Conservation (phyloP, 2,797 vertebrate species). For the Champsocephalus esox region DNA sequence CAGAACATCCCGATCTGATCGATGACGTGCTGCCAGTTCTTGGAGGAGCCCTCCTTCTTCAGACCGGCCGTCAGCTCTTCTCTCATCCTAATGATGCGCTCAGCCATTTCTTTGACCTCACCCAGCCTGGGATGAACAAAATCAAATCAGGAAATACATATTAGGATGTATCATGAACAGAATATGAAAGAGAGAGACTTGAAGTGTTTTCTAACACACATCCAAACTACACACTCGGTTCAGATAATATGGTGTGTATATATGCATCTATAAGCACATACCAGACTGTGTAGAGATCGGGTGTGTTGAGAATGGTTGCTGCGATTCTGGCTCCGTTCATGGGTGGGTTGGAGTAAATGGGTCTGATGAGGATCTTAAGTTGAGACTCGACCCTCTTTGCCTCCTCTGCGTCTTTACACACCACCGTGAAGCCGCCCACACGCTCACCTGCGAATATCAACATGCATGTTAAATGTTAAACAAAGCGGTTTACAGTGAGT, state of each 20-base stretch:
- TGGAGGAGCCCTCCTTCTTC: conserved; percentile 93
- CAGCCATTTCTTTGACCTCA: conserved; percentile 96
- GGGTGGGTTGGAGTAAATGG: conserved; percentile 98
- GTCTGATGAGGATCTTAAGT: conserved; percentile 97
- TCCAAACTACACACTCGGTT: not conserved
- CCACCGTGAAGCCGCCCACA: conserved; percentile 93
- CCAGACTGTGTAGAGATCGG: conserved; percentile 86
- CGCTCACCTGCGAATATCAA: conserved; percentile 90
- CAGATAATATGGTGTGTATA: not conserved
- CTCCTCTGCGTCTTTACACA: conserved; percentile 93
- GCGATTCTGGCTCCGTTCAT: conserved; percentile 96
- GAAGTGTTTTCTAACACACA: not conserved
- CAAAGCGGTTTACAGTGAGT: not conserved
- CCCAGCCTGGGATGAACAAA: conserved; percentile 83
- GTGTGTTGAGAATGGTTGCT: conserved; percentile 90
- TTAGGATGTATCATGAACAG: not conserved
- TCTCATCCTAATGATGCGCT: conserved; percentile 96
- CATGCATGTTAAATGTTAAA: not conserved
- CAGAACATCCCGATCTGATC: conserved; percentile 99
- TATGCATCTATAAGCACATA: conserved; percentile 34
- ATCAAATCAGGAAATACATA: not conserved
- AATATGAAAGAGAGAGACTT: not conserved
- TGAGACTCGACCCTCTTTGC: conserved; percentile 97
- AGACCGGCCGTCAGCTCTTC: conserved; percentile 92
- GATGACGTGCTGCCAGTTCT: conserved; percentile 96